phyloP scores from a whole-genome alignment of 2,113 vertebrate genomes.

The Halcyon malimbica region DNA sequence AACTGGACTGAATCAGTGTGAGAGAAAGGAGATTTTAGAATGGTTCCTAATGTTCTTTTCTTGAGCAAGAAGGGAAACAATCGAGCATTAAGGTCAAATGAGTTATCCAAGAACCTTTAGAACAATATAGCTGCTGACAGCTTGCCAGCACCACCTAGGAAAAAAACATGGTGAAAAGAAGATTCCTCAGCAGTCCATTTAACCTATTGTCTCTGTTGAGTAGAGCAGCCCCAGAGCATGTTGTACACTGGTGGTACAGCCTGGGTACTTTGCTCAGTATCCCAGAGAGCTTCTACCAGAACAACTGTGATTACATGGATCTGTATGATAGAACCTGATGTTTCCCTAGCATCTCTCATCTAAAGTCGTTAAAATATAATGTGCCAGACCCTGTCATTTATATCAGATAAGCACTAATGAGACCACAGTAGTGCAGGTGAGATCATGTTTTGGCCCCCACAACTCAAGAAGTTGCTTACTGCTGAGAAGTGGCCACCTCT shows the following conservation, averaged over 20 bases:
- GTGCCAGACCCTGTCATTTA: not conserved
- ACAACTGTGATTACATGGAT: not conserved
- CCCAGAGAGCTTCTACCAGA: not conserved
- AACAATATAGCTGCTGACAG: not conserved
- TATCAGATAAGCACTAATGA: not conserved
- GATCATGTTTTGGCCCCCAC: not conserved
- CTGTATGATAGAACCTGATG: not conserved
- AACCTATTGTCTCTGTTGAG: not conserved
- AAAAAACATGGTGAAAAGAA: not conserved
- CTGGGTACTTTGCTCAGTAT: not conserved
- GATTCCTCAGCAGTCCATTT: not conserved
- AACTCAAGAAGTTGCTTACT: not conserved
- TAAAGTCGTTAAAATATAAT: not conserved
- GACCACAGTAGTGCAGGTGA: conserved; percentile 13
- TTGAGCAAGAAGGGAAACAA: not conserved
- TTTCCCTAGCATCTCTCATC: not conserved
- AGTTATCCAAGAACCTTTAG: not conserved
- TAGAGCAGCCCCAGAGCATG: not conserved
- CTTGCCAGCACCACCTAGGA: not conserved
- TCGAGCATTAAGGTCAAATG: not conserved
- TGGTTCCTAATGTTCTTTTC: not conserved
- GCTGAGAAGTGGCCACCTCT: conserved; percentile 24
- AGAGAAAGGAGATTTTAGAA: not conserved
- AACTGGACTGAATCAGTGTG: not conserved
- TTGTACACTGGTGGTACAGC: not conserved